Evolutionary conservation across 1,140 invertebrate species (phyloP), one percentile per base, ranked within the genome.

Genomic region (Cydia fagiglandana): DNA sequence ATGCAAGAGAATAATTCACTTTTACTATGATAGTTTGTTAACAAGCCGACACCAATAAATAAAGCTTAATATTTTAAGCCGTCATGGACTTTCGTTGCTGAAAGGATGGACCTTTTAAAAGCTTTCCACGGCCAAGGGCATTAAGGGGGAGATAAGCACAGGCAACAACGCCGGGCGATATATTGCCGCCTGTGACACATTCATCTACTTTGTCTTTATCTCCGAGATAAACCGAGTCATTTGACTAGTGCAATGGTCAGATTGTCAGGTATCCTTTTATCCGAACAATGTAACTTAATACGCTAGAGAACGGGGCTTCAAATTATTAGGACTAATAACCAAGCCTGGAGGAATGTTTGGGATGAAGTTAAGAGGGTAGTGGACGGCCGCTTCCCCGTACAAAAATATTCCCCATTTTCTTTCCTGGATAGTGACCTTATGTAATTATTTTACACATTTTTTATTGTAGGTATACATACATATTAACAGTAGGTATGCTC

Each of bases 51-150:
- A 75, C 73, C 68, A 64, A 53, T 73, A 81, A 80, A 64, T 78
- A 79, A 83, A 81, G 56, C 79, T 70, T 82, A 61, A 61, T 61
- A 70, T 70, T 70, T 70, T 70, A 70, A 70, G 66, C 66, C 66
- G 38, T 81, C 78, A 87, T 78, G 85, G 87, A 83, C 81, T 81
- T 86, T 80, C 78, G 83, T 86, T 78, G 86, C 83, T 87, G 81
- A 80, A 85, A 83, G 86, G 85, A 85, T 87, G 84, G 79, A 80
- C 79, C 83, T 88, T 84, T 89, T 90, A 90, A 89, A 89, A 91
- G 86, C 85, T 85, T 89, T 88, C 87, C 83, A 83, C 81, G 81
- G 79, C 77, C 75, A 81, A 81, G 80, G 77, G 82, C 88, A 90
- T 91, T 91, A 91, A 90, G 83, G 78, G 81, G 75, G 76, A 85